Base-by-base conservation (phyloP, 2,888 invertebrate species). In the Melanostoma mellinum region DNA sequence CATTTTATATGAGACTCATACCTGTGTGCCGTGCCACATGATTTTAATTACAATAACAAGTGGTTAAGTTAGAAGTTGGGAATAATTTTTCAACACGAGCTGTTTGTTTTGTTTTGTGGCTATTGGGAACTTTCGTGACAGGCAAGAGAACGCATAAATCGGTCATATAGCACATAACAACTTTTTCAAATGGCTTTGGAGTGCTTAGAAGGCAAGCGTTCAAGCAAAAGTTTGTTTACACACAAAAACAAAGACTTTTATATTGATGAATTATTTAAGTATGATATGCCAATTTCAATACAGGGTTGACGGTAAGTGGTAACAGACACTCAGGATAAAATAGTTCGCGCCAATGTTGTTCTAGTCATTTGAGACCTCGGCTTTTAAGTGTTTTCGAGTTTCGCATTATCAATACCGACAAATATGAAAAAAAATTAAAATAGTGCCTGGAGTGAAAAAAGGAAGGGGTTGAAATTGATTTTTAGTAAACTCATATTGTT, bases 111-210 rank as follows among this genome's bases (percentile, higher is more conserved):
- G 9, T 68, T 30, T 32, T 68, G 65, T 74, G 79, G 50, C 55
- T 67, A 74, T 84, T 69, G 50, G 79, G 67, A 79, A 63, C 53
- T 84, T 33, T 78, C 84, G 84, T 84, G 74, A 84, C 65, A 74
- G 78, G 63, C 74, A 53, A 52, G 69, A 65, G 78, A 48, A 78
- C 71, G 78, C 69, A 74, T 74, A 78, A 78, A 55, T 78, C 84
- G 74, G 84, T 78, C 82, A 84, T 69, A 74, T 1, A 48, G 73
- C 53, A 36, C 50, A 6, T 67, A 46, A 36, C 46, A 38, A 74
- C 33, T 55, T 44, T 38, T 61, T 50, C 65, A 55, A 50, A 20
- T 73, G 48, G 58, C 35, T 20, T 20, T 77, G 67, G 55, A 60
- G 72, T 63, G 76, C 48, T 61, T 20, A 50, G 10, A 38, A 30